Conservation (phyloP, 2,113 vertebrate genomes). For the Ellobius talpinus region DNA sequence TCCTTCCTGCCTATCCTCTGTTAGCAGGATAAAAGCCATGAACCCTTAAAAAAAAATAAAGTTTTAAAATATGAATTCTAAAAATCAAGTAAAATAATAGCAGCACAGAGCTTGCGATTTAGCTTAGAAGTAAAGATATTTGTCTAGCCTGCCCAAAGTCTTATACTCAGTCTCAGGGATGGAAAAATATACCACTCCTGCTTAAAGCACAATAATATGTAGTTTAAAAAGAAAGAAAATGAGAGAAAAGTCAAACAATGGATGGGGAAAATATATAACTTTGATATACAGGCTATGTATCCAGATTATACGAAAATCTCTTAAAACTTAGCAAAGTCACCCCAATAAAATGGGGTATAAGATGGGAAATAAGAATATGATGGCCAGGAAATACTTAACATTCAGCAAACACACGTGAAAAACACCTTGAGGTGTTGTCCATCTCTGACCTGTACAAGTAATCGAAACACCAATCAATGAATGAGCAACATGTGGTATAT, state of each 20-base stretch:
- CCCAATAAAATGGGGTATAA: background rate
- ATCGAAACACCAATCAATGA: no score
- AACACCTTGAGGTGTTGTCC: background rate
- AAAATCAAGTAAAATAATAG: background rate
- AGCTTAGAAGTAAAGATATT: background rate
- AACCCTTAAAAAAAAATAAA: background rate
- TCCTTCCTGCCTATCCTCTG: background rate
- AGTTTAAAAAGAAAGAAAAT: background rate
- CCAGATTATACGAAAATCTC: background rate
- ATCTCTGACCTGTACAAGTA: background rate
- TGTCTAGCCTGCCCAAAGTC: background rate
- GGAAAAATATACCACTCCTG: background rate
- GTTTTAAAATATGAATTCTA: background rate
- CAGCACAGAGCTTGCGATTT: background rate
- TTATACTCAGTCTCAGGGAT: no score
- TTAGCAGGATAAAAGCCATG: background rate
- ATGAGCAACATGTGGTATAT: background rate
- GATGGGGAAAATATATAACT: background rate
- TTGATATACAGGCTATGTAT: background rate
- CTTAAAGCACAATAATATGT: background rate
- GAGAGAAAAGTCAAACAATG: background rate
- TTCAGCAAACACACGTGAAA: slow-evolving; percentile 43
- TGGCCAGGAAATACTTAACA: background rate
- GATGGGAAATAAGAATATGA: background rate
- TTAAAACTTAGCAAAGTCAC: background rate